Evolutionary conservation across 2,797 vertebrate genomes (phyloP), one percentile per base, ranked within the genome.

Genomic region (Dipus sagitta): DNA sequence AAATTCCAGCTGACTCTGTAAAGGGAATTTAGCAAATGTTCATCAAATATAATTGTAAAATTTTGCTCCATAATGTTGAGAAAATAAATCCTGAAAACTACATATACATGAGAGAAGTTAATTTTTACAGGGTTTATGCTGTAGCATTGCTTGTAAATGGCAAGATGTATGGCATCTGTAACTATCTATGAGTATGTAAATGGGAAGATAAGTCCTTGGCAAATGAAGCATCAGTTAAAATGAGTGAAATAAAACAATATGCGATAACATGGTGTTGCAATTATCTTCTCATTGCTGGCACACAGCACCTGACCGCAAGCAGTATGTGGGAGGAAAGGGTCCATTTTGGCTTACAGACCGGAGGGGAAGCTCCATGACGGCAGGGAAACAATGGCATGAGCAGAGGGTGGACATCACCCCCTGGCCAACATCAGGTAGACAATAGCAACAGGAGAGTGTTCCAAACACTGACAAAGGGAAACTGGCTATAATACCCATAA

Each of bases 11-110:
- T 3, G 4, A 17, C 20, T 82, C 72, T 77, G 20, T 15, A 20
- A 38, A 67, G 26, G 21, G 30, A 58, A 60, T 23, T 76, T 74
- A 80, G 21, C 12, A 60, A 60, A 52, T 11, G 4, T 74, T 96
- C 70, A 60, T 79, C 89, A 89, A 90, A 94, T 47, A 94, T 11
- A 91, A 28, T 24, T 6, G 10, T 62, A 71, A 2, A 14, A 64
- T 76, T 77, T 83, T 15, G 42, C 10, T 86, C 52, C 74, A 80
- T 34, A 34, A 67, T n/a, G 85, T 86, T 52, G 68, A 76, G 52
- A 90, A 92, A 86, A 47, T 47, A 0, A 24, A 65, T 92, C 78
- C 28, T 4, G 3, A 23, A 70, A 78, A 85, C 70, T 28, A 74
- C 14, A 76, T 20, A 64, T 47, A 23, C 2, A 24, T 7, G 30